phyloP scores from a whole-genome alignment of 2,888 invertebrate species.

The Drosophila longiperda region DNA sequence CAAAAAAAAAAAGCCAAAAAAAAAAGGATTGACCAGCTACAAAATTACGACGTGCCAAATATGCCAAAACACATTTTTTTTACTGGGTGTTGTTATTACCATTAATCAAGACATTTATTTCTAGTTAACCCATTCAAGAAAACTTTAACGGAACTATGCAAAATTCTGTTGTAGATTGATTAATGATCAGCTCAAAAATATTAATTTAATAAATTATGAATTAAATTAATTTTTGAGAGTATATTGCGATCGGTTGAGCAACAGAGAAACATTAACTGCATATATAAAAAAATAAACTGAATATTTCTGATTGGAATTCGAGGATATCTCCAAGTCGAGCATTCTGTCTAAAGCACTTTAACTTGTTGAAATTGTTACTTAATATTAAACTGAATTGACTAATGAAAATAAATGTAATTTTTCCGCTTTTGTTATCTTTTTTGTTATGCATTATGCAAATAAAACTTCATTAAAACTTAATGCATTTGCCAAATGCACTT shows the following conservation, averaged over 20 bases:
- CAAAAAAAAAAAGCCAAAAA: slow-evolving; percentile 46
- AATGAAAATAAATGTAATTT: not conserved
- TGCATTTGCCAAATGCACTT: not conserved
- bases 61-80: slow-evolving; percentile 15
- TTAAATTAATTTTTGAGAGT: no score
- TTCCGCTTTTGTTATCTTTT: not conserved
- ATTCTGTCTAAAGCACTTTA: not conserved
- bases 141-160: not conserved
- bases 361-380: not conserved
- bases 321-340: not conserved
- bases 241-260: not conserved
- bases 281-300: not conserved
- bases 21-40: slow-evolving; percentile 49
- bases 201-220: no score
- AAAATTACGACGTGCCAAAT: slow-evolving; percentile 14
- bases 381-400: not conserved
- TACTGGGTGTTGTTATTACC: not conserved
- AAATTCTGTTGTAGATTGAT: not conserved
- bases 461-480: not conserved
- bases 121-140: not conserved
- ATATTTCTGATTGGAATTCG: not conserved
- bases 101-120: not conserved
- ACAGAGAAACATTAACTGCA: not conserved
- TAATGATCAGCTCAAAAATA: not conserved
- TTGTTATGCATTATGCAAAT: not conserved